phyloP scores from a whole-genome alignment of 2,888 invertebrate genomes.

The Lysandra coridon region DNA sequence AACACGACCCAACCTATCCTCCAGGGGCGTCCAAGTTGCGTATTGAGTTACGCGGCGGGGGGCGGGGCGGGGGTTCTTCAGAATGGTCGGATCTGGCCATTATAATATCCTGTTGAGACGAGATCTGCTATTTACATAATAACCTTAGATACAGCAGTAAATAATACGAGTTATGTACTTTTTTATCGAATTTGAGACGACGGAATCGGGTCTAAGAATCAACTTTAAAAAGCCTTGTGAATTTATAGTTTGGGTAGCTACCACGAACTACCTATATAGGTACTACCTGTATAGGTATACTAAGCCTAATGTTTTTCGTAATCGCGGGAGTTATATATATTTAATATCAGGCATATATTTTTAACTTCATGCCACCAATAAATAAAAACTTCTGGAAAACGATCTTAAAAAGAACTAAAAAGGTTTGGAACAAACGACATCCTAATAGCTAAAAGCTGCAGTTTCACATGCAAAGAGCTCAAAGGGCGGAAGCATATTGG shows the following conservation, averaged over 20 bases:
- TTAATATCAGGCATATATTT: too few species aligned
- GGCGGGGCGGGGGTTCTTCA: not conserved
- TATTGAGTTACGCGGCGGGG: constrained; percentile 72
- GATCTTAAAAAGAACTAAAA: not conserved
- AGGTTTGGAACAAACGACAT: too few species aligned
- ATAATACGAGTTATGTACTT: constrained; percentile 25
- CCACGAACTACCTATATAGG: too few species aligned
- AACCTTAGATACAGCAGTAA: constrained; percentile 43
- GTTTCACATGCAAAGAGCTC: constrained; percentile 37
- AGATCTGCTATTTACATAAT: constrained; percentile 73
- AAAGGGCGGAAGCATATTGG: constrained; percentile 53
- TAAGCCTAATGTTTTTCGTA: too few species aligned
- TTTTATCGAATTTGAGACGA: not conserved
- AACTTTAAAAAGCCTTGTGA: too few species aligned
- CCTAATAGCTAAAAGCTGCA: not conserved
- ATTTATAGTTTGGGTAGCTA: too few species aligned
- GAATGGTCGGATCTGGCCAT: constrained; percentile 46
- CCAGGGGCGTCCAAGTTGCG: constrained; percentile 70
- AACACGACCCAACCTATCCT: constrained; percentile 47
- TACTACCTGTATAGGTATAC: too few species aligned
- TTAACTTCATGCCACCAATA: too few species aligned
- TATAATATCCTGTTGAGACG: constrained; percentile 61
- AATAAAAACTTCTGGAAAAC: not conserved
- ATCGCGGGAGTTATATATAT: too few species aligned
- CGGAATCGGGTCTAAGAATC: not conserved